A percentile compares a stretch with the other conserved stretches of the same genome.
These are phyloP conservation scores for Ormyrus nitidulus DNA, from an alignment of 2,888 invertebrate species.

Conservation along the genomic window DNA sequence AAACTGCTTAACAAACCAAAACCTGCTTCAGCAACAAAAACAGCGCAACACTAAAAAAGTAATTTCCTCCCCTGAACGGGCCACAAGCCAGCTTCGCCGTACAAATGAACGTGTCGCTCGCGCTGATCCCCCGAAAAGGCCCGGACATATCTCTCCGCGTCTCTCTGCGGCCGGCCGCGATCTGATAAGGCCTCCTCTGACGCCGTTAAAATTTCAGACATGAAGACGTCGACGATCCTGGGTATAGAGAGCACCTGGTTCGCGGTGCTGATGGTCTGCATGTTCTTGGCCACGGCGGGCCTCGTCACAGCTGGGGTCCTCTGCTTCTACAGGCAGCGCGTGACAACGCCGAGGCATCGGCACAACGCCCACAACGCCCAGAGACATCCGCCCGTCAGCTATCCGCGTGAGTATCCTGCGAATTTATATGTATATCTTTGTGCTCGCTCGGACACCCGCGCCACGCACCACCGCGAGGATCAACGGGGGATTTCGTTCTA, in stretches of 20 bases:
- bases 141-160: too few species aligned
- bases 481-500: conserved; percentile 13
- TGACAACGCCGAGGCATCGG: conserved; percentile 73
- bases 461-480: background rate
- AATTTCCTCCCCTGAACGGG: too few species aligned
- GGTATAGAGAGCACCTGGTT: conserved; percentile 88
- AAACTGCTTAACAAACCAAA: too few species aligned
- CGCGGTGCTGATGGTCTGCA: conserved; percentile 83
- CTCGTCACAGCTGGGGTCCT: conserved; percentile 83
- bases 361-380: conserved; percentile 73
- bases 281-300: conserved; percentile 82
- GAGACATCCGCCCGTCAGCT: conserved; percentile 72
- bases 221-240: conserved; percentile 80
- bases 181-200: background rate
- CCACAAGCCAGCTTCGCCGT: too few species aligned
- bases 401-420: conserved; percentile 69
- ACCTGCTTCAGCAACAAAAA: too few species aligned
- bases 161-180: background rate
- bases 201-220: conserved; percentile 75
- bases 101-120: too few species aligned
- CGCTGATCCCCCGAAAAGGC: too few species aligned
- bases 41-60: too few species aligned
- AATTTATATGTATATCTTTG: background rate
- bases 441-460: background rate
- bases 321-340: conserved; percentile 86